A percentile compares a stretch with the other conserved stretches of the same genome.
phyloP scores from a whole-genome alignment of 2,888 invertebrate genomes.

The Ditylenchus weischeri region DNA sequence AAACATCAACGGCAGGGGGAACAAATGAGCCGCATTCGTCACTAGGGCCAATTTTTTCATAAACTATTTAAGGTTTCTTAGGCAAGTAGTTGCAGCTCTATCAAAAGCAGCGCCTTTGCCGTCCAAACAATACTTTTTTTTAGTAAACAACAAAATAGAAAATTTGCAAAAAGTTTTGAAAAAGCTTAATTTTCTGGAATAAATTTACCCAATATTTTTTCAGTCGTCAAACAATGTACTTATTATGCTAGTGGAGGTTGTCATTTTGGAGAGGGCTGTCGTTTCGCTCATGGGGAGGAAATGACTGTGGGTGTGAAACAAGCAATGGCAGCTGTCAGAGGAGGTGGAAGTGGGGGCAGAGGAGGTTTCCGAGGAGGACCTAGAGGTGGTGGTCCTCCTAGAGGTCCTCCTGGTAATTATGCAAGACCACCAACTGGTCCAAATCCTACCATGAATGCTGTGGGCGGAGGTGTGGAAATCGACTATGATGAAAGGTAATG shows the following conservation, averaged over 20 bases:
- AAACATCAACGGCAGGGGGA: no score
- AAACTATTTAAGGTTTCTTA: no score
- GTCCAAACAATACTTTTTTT: background rate
- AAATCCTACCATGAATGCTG: background rate
- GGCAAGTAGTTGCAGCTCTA: no score
- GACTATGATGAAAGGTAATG: conserved; percentile 22
- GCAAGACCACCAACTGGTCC: background rate
- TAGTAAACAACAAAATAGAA: background rate
- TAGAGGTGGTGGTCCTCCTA: conserved; percentile 4
- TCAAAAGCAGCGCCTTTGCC: no score
- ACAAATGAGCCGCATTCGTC: no score
- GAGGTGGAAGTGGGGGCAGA: background rate
- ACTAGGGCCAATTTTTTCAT: no score
- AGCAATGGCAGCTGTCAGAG: background rate
- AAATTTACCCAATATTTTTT: conserved; percentile 9
- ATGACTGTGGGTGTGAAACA: conserved; percentile 21
- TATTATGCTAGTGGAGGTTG: conserved; percentile 23
- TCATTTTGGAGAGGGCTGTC: conserved; percentile 22
- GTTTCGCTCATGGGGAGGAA: conserved; percentile 25
- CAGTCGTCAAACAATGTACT: conserved; percentile 26
- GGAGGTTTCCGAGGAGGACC: conserved; percentile 12
- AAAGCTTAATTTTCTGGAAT: background rate
- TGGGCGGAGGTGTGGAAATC: conserved; percentile 24
- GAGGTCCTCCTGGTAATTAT: background rate
- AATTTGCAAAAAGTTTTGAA: background rate